Evolutionary conservation across 2,888 invertebrate genomes (phyloP), one percentile per base, ranked within the genome.

Genomic region (Rhodophaea formosa): DNA sequence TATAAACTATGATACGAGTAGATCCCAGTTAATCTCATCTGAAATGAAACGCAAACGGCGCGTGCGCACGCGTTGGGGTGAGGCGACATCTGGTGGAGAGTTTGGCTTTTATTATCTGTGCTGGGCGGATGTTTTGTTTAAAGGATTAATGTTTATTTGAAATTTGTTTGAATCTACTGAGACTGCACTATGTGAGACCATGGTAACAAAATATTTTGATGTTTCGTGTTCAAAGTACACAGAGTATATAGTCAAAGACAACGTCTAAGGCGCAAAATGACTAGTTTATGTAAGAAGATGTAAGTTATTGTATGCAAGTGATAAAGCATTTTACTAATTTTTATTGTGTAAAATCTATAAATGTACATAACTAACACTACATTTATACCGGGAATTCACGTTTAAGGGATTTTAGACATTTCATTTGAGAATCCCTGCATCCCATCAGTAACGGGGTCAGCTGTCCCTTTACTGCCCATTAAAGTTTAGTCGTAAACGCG

Each of bases 401-500:
- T 23, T 23, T 23, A 3, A 23, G 5, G 23, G 23, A 23, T 23
- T 23, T 23, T 5, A 23, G 23, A 23, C 23, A 23, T 23, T 23
- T 23, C 23, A 23, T 23, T 23, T 23, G 23, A 23, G 23, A 23
- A 23, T 23, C 35, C 3, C 39, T 12, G 39, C 39, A 39, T 35
- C 35, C n/a, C 32, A 51, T 51, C 35, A 32, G 8, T 16, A 55
- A 35, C 35, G 45, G 16, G 54, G 54, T 17, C 54, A 55, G 54
- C 46, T 45, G 17, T 55, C 54, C 54, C 35, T 55, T 55, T 55
- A 55, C 12, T 45, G 45, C 32, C 54, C 54, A 55, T 55, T 35
- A 55, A 54, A 35, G 45, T 32, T 30, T 14, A 16, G 16, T 55
- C 54, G 54, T 55, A 55, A 55, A 55, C 12, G 16, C 51, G 51